Conservation (phyloP, 1,140 invertebrate species). For the Chrysomallon squamiferum region DNA sequence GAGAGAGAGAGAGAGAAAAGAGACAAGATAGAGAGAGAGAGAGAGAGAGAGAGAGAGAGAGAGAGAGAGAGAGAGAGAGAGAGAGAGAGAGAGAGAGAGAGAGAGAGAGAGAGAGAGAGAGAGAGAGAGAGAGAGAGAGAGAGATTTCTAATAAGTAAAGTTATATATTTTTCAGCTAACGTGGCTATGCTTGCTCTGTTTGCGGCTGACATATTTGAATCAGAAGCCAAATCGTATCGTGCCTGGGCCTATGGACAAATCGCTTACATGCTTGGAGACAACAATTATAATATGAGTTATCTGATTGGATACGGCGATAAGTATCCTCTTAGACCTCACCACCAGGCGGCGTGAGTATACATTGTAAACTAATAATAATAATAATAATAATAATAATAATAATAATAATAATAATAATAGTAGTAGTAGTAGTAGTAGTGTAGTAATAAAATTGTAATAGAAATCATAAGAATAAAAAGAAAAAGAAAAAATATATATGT, state of each 20-base stretch:
- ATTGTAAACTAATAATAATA: neutral
- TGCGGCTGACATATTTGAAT: constrained; percentile 30
- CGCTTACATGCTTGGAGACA: constrained; percentile 70
- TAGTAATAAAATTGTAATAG: neutral
- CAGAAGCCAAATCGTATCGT: constrained; percentile 47
- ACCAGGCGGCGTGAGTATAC: constrained; percentile 34
- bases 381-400: neutral
- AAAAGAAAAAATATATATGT: no score
- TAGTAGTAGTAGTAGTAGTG: no score
- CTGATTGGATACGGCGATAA: constrained; percentile 72
- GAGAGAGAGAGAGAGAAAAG: no score
- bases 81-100: no score
- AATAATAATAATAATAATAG: neutral
- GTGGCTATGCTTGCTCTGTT: constrained; percentile 43
- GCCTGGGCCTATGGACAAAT: constrained; percentile 70
- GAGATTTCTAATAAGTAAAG: no score
- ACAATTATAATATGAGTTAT: constrained; percentile 65
- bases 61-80: no score
- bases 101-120: no score
- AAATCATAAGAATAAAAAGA: neutral
- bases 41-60: no score
- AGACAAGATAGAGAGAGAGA: no score
- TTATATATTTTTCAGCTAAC: constrained; percentile 27
- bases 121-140: no score
- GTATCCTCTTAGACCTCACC: constrained; percentile 64